Conservation (phyloP, 2,888 invertebrate species). For the Pyrochroa serraticornis region DNA sequence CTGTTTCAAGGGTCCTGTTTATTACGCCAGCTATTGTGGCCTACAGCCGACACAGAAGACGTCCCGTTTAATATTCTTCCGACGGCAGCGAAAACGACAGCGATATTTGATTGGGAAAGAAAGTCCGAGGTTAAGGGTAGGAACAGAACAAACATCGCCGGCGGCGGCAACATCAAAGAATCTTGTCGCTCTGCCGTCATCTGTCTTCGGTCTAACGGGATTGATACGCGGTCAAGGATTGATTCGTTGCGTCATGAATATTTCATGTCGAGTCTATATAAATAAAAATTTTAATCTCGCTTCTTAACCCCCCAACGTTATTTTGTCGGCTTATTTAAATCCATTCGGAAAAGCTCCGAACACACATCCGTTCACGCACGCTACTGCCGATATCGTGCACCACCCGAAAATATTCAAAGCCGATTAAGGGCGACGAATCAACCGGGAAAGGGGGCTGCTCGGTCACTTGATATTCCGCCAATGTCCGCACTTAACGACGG, state of each 20-base stretch:
- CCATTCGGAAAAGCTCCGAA: slow-evolving; percentile 17
- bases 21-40: slow-evolving; percentile 22
- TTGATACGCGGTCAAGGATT: slow-evolving; percentile 18
- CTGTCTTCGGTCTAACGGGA: slow-evolving; percentile 18
- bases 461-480: slow-evolving; percentile 24
- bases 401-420: slow-evolving; percentile 34
- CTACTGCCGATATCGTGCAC: slow-evolving; percentile 30
- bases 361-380: slow-evolving; percentile 11
- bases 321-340: slow-evolving; percentile 26
- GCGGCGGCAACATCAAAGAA: slow-evolving; percentile 22
- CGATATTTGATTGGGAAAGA: slow-evolving; percentile 33
- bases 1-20: slow-evolving; percentile 37
- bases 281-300: slow-evolving; percentile 19
- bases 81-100: slow-evolving; percentile 4
- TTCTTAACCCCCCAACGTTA: slow-evolving; percentile 21
- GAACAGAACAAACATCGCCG: slow-evolving; percentile 25
- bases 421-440: slow-evolving; percentile 34
- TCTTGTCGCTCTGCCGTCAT: slow-evolving; percentile 10
- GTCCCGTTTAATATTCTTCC: slow-evolving; percentile 12
- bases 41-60: slow-evolving; percentile 6
- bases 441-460: slow-evolving; percentile 13
- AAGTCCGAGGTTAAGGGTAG: slow-evolving; percentile 28
- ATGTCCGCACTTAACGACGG: slow-evolving; percentile 31
- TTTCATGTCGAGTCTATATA: slow-evolving; percentile 15
- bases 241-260: slow-evolving; percentile 13